Conservation (phyloP, 2,113 vertebrate genomes). For the Marmota flaviventris region DNA sequence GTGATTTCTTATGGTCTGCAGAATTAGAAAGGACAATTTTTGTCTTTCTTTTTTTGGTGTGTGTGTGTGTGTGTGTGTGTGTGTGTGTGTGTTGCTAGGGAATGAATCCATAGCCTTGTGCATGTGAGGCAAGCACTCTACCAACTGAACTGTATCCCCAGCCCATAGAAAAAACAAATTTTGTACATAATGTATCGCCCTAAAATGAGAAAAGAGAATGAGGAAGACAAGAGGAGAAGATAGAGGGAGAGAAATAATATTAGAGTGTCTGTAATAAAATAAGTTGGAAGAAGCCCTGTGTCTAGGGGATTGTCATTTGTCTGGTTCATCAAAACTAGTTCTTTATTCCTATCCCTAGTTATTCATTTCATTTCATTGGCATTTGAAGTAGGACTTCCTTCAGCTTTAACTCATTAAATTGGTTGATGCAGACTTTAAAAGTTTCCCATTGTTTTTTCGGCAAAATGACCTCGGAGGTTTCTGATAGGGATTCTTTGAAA, state of each 20-base stretch:
- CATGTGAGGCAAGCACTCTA: too few relatives aligned
- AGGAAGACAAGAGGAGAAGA: background rate
- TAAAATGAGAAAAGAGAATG: background rate
- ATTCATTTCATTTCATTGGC: background rate
- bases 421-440: background rate
- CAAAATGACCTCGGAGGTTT: background rate
- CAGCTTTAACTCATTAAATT: background rate
- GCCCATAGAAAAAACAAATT: slow-evolving; percentile 22
- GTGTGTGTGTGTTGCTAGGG: too few relatives aligned
- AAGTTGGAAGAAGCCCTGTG: background rate
- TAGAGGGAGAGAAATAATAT: background rate
- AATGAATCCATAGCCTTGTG: too few relatives aligned
- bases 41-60: too few relatives aligned
- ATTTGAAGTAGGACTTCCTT: background rate
- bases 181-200: background rate
- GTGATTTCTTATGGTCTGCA: background rate
- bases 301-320: background rate
- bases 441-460: background rate
- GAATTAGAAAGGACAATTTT: background rate
- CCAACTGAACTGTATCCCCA: too few relatives aligned
- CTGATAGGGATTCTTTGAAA: background rate
- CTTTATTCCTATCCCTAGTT: background rate
- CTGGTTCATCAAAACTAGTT: background rate
- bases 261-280: background rate
- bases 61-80: too few relatives aligned